phyloP scores from a whole-genome alignment of 2,888 invertebrate genomes.

The Drosophila monieri region DNA sequence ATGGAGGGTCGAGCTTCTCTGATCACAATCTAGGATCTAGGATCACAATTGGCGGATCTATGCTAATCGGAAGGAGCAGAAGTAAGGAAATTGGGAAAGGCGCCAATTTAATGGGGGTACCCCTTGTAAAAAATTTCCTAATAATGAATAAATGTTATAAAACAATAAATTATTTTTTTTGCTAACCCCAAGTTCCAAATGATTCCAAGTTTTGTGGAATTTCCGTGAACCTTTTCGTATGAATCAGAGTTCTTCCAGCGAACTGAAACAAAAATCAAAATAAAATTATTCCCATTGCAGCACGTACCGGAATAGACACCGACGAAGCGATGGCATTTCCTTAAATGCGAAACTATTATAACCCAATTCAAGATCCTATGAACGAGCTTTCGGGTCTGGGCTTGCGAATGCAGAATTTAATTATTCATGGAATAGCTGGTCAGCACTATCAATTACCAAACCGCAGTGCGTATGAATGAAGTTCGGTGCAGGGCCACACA shows the following conservation, averaged over 20 bases:
- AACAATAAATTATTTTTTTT: too few relatives aligned
- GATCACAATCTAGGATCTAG: too few relatives aligned
- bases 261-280: neutral
- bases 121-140: too few relatives aligned
- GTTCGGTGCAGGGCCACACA: neutral
- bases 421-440: conserved; percentile 20
- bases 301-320: neutral
- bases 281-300: neutral
- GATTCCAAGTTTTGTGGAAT: neutral
- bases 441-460: conserved; percentile 39
- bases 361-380: neutral
- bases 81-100: too few relatives aligned
- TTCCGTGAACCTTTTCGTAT: neutral
- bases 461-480: conserved; percentile 24
- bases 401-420: conserved; percentile 4
- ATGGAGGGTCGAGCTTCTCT: too few relatives aligned
- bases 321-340: neutral
- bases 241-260: neutral
- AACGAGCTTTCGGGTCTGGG: neutral
- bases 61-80: too few relatives aligned
- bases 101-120: too few relatives aligned
- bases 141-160: too few relatives aligned
- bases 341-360: neutral
- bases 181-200: neutral
- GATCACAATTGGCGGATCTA: too few relatives aligned